Base-by-base conservation (phyloP, 1,140 invertebrate species). In the Thereuonema tuberculata region DNA sequence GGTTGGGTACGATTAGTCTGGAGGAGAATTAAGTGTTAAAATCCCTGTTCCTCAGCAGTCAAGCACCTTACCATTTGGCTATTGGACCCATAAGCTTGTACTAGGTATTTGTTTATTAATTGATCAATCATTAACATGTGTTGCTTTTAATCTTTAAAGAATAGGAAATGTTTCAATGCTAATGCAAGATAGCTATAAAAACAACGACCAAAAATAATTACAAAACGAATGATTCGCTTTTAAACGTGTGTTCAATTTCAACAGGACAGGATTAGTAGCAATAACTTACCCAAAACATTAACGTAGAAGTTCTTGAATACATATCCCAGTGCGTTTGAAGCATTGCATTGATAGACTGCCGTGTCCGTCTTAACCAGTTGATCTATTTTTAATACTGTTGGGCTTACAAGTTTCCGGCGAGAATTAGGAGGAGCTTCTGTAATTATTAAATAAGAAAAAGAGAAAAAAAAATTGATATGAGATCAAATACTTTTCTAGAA, bases 261-360 rank as follows among this genome's bases (percentile, higher is more conserved):
- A 27, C 43, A 53, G 28, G 17, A 52, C n/a, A n/a, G n/a, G n/a
- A n/a, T n/a, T n/a, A n/a, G n/a, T n/a, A n/a, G n/a, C n/a, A n/a
- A 43, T 43, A 12, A 43, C 37, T 74, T 72, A 84, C 84, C 84
- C 64, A 94, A 76, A 5, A 99, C 95, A 76, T 99, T 99, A 3
- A 99, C 82, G 69, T 91, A 98, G 47, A 97, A 89, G 78, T 99
- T 94, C 70, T 93, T 92, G 76, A 95, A 99, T 15, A 97, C 89
- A 74, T 98, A 99, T 28, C 96, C 96, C 64, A 93, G 80, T n/a
- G 86, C 87, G 73, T 98, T 99, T 61, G 93, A 96, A 0, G 94
- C 95, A 76, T 99, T 99, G 75, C 96, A 99, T 52, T 97, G 94
- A 69, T 96, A 94, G 73, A 98, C 97, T 60, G 92, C 93, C 3